phyloP scores from a whole-genome alignment of 2,888 invertebrate genomes.

The Gordius sp. region DNA sequence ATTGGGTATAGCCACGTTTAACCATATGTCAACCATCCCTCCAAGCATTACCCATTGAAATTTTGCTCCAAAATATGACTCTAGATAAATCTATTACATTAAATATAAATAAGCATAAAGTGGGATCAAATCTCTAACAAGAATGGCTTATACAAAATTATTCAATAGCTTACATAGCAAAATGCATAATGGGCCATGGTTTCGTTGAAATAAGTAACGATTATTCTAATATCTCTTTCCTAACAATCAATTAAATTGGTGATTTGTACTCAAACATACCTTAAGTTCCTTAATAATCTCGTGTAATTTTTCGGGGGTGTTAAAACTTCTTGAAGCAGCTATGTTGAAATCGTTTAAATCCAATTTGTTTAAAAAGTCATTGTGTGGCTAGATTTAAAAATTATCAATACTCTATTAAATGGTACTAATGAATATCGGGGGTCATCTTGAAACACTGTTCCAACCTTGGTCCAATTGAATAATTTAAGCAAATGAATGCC shows the following conservation, averaged over 20 bases:
- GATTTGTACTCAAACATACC: slow-evolving; percentile 21
- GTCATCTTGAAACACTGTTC: slow-evolving; percentile 82
- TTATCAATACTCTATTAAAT: slow-evolving; percentile 20
- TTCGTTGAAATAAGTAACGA: slow-evolving; percentile 80
- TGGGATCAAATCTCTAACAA: not conserved
- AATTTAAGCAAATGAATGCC: slow-evolving; percentile 55
- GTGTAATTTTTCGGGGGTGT: slow-evolving; percentile 23
- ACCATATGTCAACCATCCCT: slow-evolving; percentile 30
- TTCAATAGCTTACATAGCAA: slow-evolving; percentile 21
- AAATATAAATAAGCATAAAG: not conserved
- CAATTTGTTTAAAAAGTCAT: slow-evolving; percentile 20
- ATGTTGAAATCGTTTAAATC: slow-evolving; percentile 23
- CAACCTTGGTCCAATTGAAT: slow-evolving; percentile 90
- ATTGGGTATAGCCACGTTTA: slow-evolving; percentile 19
- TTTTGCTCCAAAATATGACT: slow-evolving; percentile 50
- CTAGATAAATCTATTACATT: slow-evolving; percentile 24
- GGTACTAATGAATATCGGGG: slow-evolving; percentile 63
- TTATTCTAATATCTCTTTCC: slow-evolving; percentile 67
- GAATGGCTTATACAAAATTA: not conserved
- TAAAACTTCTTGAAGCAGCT: slow-evolving; percentile 24
- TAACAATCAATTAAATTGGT: slow-evolving; percentile 20
- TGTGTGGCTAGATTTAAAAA: slow-evolving; percentile 14
- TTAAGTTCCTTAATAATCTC: slow-evolving; percentile 23
- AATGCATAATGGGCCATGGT: slow-evolving; percentile 49
- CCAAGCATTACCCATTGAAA: slow-evolving; percentile 86